A percentile compares a stretch with the other conserved stretches of the same genome.
phyloP scores from a whole-genome alignment of 2,113 vertebrate species.

The Isurus oxyrinchus region DNA sequence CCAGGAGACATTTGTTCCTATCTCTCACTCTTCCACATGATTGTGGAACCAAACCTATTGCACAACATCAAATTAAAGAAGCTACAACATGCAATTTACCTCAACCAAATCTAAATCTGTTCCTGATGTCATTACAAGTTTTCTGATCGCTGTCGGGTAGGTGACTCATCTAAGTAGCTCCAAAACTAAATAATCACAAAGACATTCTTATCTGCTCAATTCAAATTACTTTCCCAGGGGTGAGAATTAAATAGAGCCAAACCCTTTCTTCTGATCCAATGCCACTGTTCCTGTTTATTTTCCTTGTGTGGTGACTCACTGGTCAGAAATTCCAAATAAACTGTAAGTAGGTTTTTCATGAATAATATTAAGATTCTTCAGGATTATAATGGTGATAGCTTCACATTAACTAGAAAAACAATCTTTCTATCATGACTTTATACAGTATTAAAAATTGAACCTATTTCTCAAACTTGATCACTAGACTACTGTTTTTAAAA shows the following conservation, averaged over 20 bases:
- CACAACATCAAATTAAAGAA: neutral
- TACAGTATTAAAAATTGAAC: neutral
- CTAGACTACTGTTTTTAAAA: neutral
- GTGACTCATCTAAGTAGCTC: conserved; percentile 11
- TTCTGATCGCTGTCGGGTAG: neutral
- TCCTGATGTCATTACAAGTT: neutral
- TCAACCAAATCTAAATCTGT: neutral
- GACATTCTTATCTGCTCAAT: conserved; percentile 15
- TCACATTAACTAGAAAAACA: neutral
- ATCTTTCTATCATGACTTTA: neutral
- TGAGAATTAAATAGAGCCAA: conserved; percentile 10
- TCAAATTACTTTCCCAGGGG: conserved; percentile 26
- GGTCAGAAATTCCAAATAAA: conserved; percentile 4
- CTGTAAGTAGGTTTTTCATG: neutral
- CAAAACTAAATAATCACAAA: conserved; percentile 8
- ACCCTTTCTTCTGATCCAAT: conserved; percentile 12
- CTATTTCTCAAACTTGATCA: neutral
- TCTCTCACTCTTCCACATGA: neutral
- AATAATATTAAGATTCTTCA: neutral
- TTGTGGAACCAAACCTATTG: neutral
- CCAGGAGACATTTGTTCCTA: neutral
- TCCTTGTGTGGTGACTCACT: neutral
- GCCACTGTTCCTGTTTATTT: conserved; percentile 15
- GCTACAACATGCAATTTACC: neutral
- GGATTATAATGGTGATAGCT: neutral